These are phyloP conservation scores for Spea bombifrons DNA, from an alignment of 2,113 vertebrate genomes.

Conservation along the genomic window DNA sequence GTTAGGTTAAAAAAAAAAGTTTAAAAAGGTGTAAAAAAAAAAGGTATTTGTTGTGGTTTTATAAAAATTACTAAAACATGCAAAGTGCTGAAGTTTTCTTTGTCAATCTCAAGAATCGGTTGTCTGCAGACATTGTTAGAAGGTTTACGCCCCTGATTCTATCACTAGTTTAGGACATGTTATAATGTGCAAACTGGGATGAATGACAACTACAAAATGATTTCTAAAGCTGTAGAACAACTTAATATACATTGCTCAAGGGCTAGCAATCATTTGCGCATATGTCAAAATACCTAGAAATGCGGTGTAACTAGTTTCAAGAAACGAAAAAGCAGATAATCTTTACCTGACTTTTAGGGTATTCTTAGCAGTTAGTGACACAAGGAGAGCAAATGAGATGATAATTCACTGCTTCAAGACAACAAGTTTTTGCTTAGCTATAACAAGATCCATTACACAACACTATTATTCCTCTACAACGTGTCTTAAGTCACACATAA, in stretches of 20 bases:
- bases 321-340: not conserved
- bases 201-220: conserved; percentile 11
- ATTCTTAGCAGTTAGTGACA: too few relatives aligned
- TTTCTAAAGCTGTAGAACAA: conserved; percentile 27
- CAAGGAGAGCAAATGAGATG: too few relatives aligned
- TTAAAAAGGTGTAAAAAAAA: too few relatives aligned
- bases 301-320: conserved; percentile 31
- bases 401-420: too few relatives aligned
- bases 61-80: too few relatives aligned
- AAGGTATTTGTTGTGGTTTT: too few relatives aligned
- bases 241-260: conserved; percentile 22
- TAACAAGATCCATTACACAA: too few relatives aligned
- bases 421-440: too few relatives aligned
- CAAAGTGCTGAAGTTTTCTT: not conserved
- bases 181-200: conserved; percentile 12
- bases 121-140: not conserved
- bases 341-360: not conserved
- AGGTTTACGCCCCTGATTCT: not conserved
- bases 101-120: not conserved
- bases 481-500: too few relatives aligned
- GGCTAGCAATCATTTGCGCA: conserved; percentile 23
- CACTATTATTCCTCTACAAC: too few relatives aligned
- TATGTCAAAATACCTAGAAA: conserved; percentile 22
- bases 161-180: not conserved
- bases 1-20: too few relatives aligned